Evolutionary conservation across 2,888 invertebrate genomes (phyloP), one percentile per base, ranked within the genome.

Genomic region (Lithophane leautieri): DNA sequence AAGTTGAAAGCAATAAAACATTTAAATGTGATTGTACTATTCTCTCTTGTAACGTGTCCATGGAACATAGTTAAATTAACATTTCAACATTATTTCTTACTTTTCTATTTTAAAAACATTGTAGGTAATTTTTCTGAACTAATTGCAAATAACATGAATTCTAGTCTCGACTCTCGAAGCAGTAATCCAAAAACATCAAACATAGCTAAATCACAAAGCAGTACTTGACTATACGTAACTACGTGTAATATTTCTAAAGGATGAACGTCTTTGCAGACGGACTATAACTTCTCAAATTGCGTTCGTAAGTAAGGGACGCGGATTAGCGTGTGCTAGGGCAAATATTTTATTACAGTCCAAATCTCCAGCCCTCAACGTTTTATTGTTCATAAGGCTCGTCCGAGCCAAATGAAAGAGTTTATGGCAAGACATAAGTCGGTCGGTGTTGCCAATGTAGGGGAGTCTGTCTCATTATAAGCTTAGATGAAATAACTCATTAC

Each of bases 381-480:
- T 96, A 96, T 96, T 96, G 96, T 96, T 96, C 96, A 96, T 96
- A 96, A 96, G 96, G 93, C 96, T 95, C 96, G 96, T 95, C 95
- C 95, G 94, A 93, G 95, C 96, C 96, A 96, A 96, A 96, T 96
- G 96, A 96, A 96, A 96, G 95, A 95, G 95, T 96, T 96, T 96
- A 96, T 96, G 95, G 94, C 95, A 94, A 92, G 95, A 94, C 94
- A 93, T 96, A 95, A 95, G 95, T 94, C 94, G 93, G 91, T 90
- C 91, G 85, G 94, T 95, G 96, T 95, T 95, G 94, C 95, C 92
- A 93, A 80, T 89, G 89, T 86, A 87, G 78, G 89, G 90, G 89
- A 89, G 89, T 83, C 78, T 90, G 88, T 89, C 90, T 89, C 79
- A 83, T 88, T 92, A 91, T 87, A 84, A 83, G 75, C 70, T 81